Base-by-base conservation (phyloP, 1,140 invertebrate species). In the Adoxophyes honmai region DNA sequence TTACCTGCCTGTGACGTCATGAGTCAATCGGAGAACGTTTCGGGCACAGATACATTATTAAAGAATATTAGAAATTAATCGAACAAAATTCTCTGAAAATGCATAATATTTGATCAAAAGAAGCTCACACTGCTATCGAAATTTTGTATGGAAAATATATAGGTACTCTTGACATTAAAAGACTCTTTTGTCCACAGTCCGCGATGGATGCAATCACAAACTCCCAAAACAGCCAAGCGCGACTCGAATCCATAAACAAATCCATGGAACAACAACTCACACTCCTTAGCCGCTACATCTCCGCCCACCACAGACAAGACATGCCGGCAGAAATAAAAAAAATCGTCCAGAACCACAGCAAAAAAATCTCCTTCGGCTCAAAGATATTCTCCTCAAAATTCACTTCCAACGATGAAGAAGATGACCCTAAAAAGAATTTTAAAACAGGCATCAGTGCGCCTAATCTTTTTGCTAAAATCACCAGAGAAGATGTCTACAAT, bases 301-400 rank as follows among this genome's bases (percentile, higher is more conserved):
- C 77, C 0, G 76, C 71, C 0, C 73, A 83, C 34, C 72, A 88
- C 52, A 75, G 75, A 42, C 75, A 83, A 61, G 89, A 89, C 5
- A 14, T 85, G 33, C 89, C 88, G 0, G 33, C 66, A 10, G 89
- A 90, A 52, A 72, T 90, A 1, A 84, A 81, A 57, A 83, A 78
- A 64, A 80, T 90, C 9, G 70, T 83, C 0, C 83, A 89, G 54
- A 78, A 64, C 0, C 77, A 90, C 60, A 75, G 66, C 52, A 89
- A 89, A 39, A 86, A 82, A 34, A 51, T 85, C 15, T 81, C 84
- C 0, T 89, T 89, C 56, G 70, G 81, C 28, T 83, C 85, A 3
- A 82, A 88, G 60, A 88, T 89, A 42, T 79, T 78, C 42, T 75
- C 74, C 0, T 73, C 82, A 4, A 89, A 88, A 62, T 84, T 88